A percentile compares a stretch with the other conserved stretches of the same genome.
phyloP scores from a whole-genome alignment of 92 coral and sea anemone species.

The Blastomussa wellsi region DNA sequence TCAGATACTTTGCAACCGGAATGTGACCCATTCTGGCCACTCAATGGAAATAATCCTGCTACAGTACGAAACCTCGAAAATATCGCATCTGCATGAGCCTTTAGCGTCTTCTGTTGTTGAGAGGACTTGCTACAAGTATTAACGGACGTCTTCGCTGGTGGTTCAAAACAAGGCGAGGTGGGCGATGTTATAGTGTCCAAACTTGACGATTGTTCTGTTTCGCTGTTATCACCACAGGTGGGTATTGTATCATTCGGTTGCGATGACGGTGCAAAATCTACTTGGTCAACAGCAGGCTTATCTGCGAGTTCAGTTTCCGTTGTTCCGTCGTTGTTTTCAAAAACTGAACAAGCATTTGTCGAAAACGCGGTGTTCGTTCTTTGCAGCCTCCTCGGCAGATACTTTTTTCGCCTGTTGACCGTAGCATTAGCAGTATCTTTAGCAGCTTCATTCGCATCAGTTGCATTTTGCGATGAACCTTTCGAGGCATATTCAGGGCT shows the following conservation, averaged over 20 bases:
- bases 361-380: not conserved
- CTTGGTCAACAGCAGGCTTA: no score
- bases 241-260: not conserved
- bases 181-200: not conserved
- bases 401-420: conserved; percentile 28
- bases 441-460: not conserved
- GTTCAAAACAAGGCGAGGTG: not conserved
- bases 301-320: not conserved
- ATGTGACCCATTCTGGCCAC: not conserved
- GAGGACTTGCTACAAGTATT: not conserved
- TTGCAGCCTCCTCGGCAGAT: conserved; percentile 30
- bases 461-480: not conserved
- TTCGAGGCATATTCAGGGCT: not conserved
- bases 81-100: not conserved
- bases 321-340: not conserved
- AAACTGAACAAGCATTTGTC: not conserved
- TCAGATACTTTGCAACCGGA: not conserved
- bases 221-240: not conserved
- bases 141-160: not conserved
- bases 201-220: not conserved
- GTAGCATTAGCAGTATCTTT: not conserved
- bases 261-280: not conserved
- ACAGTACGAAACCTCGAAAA: not conserved
- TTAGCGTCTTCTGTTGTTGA: not conserved
- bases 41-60: not conserved